Conservation (phyloP, 2,888 invertebrate genomes). For the Chirona hameri region DNA sequence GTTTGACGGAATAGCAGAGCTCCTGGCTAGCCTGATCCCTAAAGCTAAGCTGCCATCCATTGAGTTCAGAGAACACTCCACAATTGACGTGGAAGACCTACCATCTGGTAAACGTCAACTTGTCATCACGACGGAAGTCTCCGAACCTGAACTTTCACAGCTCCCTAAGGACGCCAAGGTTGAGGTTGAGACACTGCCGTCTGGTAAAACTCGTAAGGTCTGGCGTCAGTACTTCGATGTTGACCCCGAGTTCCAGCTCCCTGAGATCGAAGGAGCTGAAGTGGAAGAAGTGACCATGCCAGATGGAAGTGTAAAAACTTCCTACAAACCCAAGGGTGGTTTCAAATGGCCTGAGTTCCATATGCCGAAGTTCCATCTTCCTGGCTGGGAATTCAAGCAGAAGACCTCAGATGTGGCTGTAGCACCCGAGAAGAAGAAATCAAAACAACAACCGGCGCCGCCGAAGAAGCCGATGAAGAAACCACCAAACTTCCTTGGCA, state of each 20-base stretch:
- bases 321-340: not conserved
- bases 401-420: not conserved
- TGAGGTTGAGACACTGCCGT: not conserved
- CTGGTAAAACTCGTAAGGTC: not conserved
- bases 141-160: not conserved
- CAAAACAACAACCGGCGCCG: not conserved
- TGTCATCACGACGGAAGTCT: not conserved
- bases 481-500: not conserved
- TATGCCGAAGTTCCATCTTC: not conserved
- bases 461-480: not conserved
- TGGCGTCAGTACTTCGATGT: slow-evolving; percentile 25
- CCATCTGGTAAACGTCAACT: slow-evolving; percentile 3
- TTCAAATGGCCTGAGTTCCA: slow-evolving; percentile 4
- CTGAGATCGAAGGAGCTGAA: not conserved
- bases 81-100: not conserved
- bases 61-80: not conserved
- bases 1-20: not conserved
- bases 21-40: not conserved
- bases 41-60: not conserved
- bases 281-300: not conserved
- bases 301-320: not conserved
- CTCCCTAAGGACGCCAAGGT: not conserved
- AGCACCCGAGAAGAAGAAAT: not conserved
- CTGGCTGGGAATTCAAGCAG: not conserved
- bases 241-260: not conserved